These are phyloP conservation scores for Poecilus cupreus DNA, from an alignment of 2,888 invertebrate genomes.

Conservation along the genomic window DNA sequence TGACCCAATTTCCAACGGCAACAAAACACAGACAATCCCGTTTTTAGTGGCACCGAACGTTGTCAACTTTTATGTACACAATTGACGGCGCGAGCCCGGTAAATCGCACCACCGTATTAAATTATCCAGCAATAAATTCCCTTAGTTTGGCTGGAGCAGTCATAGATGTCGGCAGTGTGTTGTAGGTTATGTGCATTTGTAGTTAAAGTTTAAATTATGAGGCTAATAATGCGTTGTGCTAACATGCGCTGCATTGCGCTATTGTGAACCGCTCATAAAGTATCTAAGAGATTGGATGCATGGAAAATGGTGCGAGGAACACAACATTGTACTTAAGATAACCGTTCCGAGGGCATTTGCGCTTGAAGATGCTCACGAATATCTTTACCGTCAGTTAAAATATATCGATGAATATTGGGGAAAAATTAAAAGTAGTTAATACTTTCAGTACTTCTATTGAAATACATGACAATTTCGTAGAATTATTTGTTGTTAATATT, in stretches of 20 bases:
- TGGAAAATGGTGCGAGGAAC: no score
- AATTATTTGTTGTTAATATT: no score
- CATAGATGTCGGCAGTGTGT: neutral
- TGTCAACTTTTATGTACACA: constrained; percentile 36
- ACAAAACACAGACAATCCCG: constrained; percentile 36
- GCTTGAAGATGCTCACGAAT: no score
- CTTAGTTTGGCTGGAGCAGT: neutral
- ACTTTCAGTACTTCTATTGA: no score
- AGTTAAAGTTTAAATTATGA: constrained; percentile 30
- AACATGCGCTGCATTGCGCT: neutral
- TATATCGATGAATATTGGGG: no score
- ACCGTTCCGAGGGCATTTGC: no score
- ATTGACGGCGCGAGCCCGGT: no score
- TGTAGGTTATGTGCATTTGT: neutral
- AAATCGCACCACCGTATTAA: constrained; percentile 19
- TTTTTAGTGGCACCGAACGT: constrained; percentile 26
- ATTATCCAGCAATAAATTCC: constrained; percentile 37
- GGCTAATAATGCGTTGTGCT: neutral
- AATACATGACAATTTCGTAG: no score
- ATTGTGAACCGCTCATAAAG: neutral
- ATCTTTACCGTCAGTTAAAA: no score
- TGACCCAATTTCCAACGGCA: constrained; percentile 42
- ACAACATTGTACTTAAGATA: no score
- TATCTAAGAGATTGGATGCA: neutral
- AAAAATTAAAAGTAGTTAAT: no score